These are phyloP conservation scores for Coregonus ussuriensis DNA, from an alignment of 2,797 vertebrate species.

Conservation along the genomic window DNA sequence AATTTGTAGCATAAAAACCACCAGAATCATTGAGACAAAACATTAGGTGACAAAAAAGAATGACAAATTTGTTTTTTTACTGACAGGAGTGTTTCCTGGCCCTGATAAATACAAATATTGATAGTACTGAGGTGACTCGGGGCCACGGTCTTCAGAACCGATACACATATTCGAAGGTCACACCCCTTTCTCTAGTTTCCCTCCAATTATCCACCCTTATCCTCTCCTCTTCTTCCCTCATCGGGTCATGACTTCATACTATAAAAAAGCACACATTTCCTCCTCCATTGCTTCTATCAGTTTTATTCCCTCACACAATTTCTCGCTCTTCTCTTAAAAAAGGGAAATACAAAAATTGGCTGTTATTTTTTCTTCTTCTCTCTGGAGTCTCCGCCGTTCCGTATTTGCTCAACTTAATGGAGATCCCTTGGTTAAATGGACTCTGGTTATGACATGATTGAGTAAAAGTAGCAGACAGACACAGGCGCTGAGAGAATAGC, in stretches of 20 bases:
- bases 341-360: not conserved
- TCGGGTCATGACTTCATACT: not conserved
- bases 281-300: not conserved
- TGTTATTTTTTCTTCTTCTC: conserved; percentile 29
- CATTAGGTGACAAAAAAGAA: too few relatives aligned
- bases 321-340: not conserved
- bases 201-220: conserved; percentile 17
- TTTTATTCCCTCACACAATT: not conserved
- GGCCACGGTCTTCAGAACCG: conserved; percentile 36
- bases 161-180: conserved; percentile 31
- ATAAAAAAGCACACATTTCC: not conserved
- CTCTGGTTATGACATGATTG: conserved; percentile 62
- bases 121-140: conserved; percentile 32
- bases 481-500: conserved; percentile 63
- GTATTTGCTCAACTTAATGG: conserved; percentile 64
- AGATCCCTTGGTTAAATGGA: conserved; percentile 69
- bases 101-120: conserved; percentile 20
- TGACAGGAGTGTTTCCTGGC: not conserved
- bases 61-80: too few relatives aligned
- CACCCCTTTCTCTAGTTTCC: conserved; percentile 2
- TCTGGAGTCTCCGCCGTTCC: conserved; percentile 16
- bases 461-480: conserved; percentile 61
- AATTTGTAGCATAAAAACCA: too few relatives aligned
- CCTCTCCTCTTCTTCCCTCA: conserved; percentile 27
- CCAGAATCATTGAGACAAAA: too few relatives aligned